Evolutionary conservation across 2,888 invertebrate species (phyloP).

Genomic region (Lissonota sp.): DNA sequence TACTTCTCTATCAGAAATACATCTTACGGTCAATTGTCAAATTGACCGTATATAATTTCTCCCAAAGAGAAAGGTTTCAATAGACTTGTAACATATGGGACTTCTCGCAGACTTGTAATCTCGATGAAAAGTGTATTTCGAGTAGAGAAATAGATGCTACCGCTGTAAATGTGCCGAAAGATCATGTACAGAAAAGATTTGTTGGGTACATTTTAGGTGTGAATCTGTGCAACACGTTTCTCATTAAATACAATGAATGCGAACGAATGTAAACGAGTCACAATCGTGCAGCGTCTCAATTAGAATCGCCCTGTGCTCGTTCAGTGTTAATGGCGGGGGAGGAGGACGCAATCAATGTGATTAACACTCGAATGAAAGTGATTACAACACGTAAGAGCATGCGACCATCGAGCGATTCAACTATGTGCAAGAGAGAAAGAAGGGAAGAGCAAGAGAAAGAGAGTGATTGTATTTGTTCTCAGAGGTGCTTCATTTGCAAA

Average conservation of each 20-base stretch:
- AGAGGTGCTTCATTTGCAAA: constrained; percentile 57
- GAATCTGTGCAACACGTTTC: constrained; percentile 27
- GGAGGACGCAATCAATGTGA: constrained; percentile 61
- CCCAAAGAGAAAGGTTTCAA: too few relatives aligned
- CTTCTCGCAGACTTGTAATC: too few relatives aligned
- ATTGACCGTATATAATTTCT: too few relatives aligned
- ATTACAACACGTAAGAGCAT: constrained; percentile 59
- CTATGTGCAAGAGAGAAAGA: constrained; percentile 7
- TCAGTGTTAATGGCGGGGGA: constrained; percentile 1
- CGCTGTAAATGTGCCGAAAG: not conserved
- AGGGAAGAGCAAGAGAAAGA: constrained; percentile 29
- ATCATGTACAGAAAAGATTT: constrained; percentile 45
- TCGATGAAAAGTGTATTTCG: too few relatives aligned
- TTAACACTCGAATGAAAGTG: constrained; percentile 66
- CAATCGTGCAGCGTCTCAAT: constrained; percentile 53
- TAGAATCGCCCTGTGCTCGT: constrained; percentile 41
- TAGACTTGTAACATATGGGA: too few relatives aligned
- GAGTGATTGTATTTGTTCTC: constrained; percentile 57
- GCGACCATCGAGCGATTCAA: constrained; percentile 34
- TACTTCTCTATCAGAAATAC: too few relatives aligned
- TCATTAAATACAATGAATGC: constrained; percentile 4
- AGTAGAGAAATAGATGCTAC: too few relatives aligned
- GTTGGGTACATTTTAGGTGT: constrained; percentile 31
- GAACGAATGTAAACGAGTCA: constrained; percentile 36
- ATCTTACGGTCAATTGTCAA: too few relatives aligned